Base-by-base conservation (phyloP, 30 jellyfish, hydroid and myxozoan species). In the Aurelia aurita region DNA sequence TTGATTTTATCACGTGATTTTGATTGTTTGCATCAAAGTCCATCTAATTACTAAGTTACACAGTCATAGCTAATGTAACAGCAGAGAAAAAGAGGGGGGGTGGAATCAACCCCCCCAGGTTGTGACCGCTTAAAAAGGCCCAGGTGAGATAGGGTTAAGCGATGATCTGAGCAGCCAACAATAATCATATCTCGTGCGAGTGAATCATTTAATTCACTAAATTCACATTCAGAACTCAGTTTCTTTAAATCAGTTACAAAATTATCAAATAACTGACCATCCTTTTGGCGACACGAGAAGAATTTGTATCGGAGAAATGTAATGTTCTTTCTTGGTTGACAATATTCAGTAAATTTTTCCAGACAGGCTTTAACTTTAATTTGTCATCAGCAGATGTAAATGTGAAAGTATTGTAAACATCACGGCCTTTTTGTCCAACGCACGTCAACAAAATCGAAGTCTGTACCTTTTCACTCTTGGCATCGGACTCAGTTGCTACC, bases 391-490 rank as follows among this genome's bases (percentile, higher is more conserved):
- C 69, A 71, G 83, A 5, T 10, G 77, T 43, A 47, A 71, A 71
- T 23, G 83, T 22, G 18, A 71, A 71, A 71, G 83, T 32, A 47
- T 71, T 32, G 75, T n/a, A n/a, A n/a, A n/a, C n/a, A n/a, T n/a
- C n/a, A n/a, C n/a, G n/a, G n/a, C n/a, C n/a, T n/a, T n/a, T 71
- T 71, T 71, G 77, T 21, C 83, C 83, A 71, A 71, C 39, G 69
- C 83, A 74, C 27, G 86, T 47, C 43, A 71, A 47, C 66, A 71
- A 47, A 71, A 71, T 71, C 13, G 83, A 44, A 71, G 83, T 34
- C 26, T 27, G 31, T 43, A 71, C n/a, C n/a, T n/a, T n/a, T n/a
- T n/a, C n/a, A n/a, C n/a, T n/a, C n/a, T n/a, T n/a, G n/a, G n/a
- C n/a, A n/a, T n/a, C n/a, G n/a, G n/a, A n/a, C n/a, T n/a, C n/a